Evolutionary conservation across 1,140 invertebrate genomes (phyloP), one percentile per base, ranked within the genome.

Genomic region (Dendrolimus kikuchii): DNA sequence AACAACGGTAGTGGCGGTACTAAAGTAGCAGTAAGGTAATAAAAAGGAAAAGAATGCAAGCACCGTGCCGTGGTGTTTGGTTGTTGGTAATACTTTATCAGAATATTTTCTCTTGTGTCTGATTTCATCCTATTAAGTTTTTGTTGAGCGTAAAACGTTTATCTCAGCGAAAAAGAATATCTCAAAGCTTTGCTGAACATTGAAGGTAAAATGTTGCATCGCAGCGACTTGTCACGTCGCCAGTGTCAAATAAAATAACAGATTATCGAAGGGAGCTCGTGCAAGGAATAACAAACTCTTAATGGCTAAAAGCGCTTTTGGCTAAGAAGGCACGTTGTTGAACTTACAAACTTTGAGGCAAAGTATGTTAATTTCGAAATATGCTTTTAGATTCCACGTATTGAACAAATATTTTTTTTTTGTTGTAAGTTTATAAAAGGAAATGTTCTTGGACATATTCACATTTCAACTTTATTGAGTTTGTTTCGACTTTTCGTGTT

Each of bases 201-300:
- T 58, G 36, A 7, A 49, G 53, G 59, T 70, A 64, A 63, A 68
- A 72, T 64, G 67, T 64, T 67, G 66, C 67, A 73, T 51, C 50
- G 58, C 57, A 51, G 44, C 60, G 57, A 68, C 59, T 68, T 68
- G 72, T 77, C 77, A 76, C 74, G 77, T 76, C 68, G 63, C 55
- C 60, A 59, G 70, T 72, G 77, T 77, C 74, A 80, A 76, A 76
- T 77, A 80, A 80, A 80, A 80, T 77, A 80, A 80, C 74, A 77
- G 74, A 80, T 80, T 80, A 80, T 75, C 72, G 71, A 68, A 58
- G 62, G 58, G 46, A 41, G 62, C 56, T 52, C 69, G 71, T 72
- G 77, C 59, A 56, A 64, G 46, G 77, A 76, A 80, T 80, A 75
- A 63, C 67, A 74, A 75, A 66, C 48, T 57, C 45, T 53, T 68